Conservation (phyloP, 2,888 invertebrate genomes). For the Dasypolia templi region DNA sequence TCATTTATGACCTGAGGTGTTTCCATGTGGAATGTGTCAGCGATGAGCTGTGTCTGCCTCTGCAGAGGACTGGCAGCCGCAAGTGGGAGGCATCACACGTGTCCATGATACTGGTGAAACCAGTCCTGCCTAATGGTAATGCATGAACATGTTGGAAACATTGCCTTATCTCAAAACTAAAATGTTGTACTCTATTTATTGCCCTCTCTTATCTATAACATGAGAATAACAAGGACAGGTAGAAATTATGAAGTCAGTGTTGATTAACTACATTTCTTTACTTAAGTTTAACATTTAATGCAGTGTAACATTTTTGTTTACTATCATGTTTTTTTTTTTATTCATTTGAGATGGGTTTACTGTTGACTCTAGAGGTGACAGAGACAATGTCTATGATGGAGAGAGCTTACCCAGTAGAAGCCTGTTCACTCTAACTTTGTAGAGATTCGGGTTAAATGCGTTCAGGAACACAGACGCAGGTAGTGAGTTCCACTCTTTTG, state of each 20-base stretch:
- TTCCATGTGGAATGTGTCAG: slow-evolving; percentile 94
- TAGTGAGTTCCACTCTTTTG: too few relatives aligned
- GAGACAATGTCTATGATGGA: too few relatives aligned
- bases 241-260: background rate
- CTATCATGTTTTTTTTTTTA: too few relatives aligned
- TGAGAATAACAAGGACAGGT: slow-evolving; percentile 3
- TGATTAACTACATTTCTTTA: background rate
- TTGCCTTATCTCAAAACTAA: background rate
- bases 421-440: too few relatives aligned
- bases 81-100: slow-evolving; percentile 92
- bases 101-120: slow-evolving; percentile 94
- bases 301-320: background rate
- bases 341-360: too few relatives aligned
- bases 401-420: too few relatives aligned
- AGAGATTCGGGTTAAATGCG: too few relatives aligned
- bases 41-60: slow-evolving; percentile 93
- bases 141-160: slow-evolving; percentile 12
- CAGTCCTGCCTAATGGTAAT: slow-evolving; percentile 90
- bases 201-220: background rate
- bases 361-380: too few relatives aligned
- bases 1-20: slow-evolving; percentile 94
- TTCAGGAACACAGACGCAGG: too few relatives aligned
- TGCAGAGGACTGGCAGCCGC: slow-evolving; percentile 85
- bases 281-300: too few relatives aligned
- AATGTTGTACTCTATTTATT: background rate